Evolutionary conservation across 2,797 vertebrate species (phyloP).

Genomic region (Enteromius paludinosus): DNA sequence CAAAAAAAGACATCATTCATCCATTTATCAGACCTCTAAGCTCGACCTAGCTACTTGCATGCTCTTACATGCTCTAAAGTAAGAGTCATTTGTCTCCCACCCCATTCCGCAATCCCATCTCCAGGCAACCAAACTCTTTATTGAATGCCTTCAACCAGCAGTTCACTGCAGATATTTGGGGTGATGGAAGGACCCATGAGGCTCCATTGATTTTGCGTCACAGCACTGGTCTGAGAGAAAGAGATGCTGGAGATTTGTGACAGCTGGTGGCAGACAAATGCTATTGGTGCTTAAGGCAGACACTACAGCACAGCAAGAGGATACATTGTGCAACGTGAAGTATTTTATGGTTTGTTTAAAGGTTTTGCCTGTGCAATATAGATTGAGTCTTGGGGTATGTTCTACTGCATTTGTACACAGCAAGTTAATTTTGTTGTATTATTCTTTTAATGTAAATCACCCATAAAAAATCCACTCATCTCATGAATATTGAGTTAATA

Average conservation of each 20-base stretch:
- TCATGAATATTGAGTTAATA: conserved; percentile 11
- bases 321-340: conserved; percentile 21
- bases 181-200: conserved; percentile 73
- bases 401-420: background rate
- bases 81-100: conserved; percentile 53
- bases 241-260: conserved; percentile 74
- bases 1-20: conserved; percentile 54
- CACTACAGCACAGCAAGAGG: conserved; percentile 51
- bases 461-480: conserved; percentile 21
- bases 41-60: conserved; percentile 33
- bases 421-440: background rate
- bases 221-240: conserved; percentile 59
- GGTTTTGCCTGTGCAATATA: background rate
- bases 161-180: conserved; percentile 71
- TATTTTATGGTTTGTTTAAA: conserved; percentile 32
- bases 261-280: conserved; percentile 56
- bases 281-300: conserved; percentile 43
- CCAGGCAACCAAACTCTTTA: conserved; percentile 38
- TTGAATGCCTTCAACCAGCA: conserved; percentile 60
- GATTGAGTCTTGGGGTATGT: conserved; percentile 2
- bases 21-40: conserved; percentile 41
- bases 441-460: conserved; percentile 30
- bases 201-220: conserved; percentile 76
- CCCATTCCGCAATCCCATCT: conserved; percentile 46
- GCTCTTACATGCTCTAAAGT: conserved; percentile 38